Conservation (phyloP, 2,797 vertebrate species). For the Eupleurogrammus muticus region DNA sequence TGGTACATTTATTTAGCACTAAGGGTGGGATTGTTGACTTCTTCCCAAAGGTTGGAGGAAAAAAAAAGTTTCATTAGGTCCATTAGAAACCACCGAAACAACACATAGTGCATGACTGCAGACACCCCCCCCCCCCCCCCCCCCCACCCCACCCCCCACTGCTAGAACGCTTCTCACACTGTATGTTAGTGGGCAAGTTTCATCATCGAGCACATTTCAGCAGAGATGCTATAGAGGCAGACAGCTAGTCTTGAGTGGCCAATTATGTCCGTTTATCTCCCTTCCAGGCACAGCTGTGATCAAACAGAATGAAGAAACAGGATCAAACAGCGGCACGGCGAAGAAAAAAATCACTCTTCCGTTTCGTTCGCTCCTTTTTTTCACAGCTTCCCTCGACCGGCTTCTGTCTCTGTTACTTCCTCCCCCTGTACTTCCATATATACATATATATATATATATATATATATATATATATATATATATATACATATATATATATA, state of each 20-base stretch:
- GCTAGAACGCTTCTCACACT: slow-evolving; percentile 25
- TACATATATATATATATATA: not conserved
- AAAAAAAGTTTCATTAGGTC: not conserved
- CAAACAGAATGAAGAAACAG: slow-evolving; percentile 80
- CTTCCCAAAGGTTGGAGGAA: not conserved
- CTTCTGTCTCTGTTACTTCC: slow-evolving; percentile 59
- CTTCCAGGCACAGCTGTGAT: slow-evolving; percentile 82
- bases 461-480: too few species aligned
- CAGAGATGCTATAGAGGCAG: slow-evolving; percentile 73
- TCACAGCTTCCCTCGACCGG: slow-evolving; percentile 56
- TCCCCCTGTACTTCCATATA: slow-evolving; percentile 52
- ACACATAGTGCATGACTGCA: slow-evolving; percentile 47
- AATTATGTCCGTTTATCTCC: slow-evolving; percentile 83
- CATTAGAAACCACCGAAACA: slow-evolving; percentile 5
- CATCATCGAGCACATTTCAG: slow-evolving; percentile 70
- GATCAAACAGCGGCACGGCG: slow-evolving; percentile 74
- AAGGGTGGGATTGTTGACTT: slow-evolving; percentile 9
- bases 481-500: too few species aligned
- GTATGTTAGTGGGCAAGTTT: slow-evolving; percentile 57
- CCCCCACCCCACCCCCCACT: slow-evolving; percentile 37
- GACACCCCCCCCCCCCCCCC: slow-evolving; percentile 37
- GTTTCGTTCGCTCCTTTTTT: slow-evolving; percentile 57
- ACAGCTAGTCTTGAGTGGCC: slow-evolving; percentile 83
- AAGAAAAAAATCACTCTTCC: slow-evolving; percentile 75
- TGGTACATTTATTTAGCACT: not conserved